Base-by-base conservation (phyloP, 37 sponge, comb jelly and placozoan genomes). In the Aphrocallistes beatrix region DNA sequence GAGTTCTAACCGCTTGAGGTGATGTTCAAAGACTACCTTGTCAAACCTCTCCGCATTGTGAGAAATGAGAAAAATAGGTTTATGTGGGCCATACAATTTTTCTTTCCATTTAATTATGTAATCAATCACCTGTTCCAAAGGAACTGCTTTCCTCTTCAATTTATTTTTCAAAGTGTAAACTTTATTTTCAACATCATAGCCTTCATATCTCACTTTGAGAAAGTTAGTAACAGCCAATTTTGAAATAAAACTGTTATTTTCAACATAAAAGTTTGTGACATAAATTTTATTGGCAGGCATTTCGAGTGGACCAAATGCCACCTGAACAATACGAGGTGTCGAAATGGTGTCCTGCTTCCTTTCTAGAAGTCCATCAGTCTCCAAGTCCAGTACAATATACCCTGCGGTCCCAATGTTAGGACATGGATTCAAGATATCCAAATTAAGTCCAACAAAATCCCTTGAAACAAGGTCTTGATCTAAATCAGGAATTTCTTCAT, bases 381-480 rank as follows among this genome's bases (percentile, higher is more conserved):
- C 75, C 6, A 60, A 30, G 34, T 60, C 75, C 34, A 60, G n/a
- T 13, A 60, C 75, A 25, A 60, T 60, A 60, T 25, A 60, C 3
- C 75, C 75, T 8, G 75, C 75, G 21, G 28, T 60, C 75, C 75
- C 75, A 13, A 60, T 60, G 75, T 60, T 60, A 19, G 75, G 75
- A 60, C 75, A 60, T 25, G 75, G 75, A 13, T 60, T 60, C 75
- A 60, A 28, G 6, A 25, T 60, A 30, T 60, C 75, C 3, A 60
- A 13, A 60, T 60, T 30, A 6, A 60, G 75, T 32, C 75, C 75
- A 3, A 60, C 75, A 42, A 42, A 42, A 42, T n/a, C n/a, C n/a
- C n/a, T n/a, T n/a, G n/a, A n/a, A n/a, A n/a, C n/a, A n/a, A n/a
- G n/a, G n/a, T n/a, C n/a, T n/a, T n/a, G n/a, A n/a, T n/a, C n/a